Base-by-base conservation (phyloP, 2,797 vertebrate genomes). In the Lepus townsendii region DNA sequence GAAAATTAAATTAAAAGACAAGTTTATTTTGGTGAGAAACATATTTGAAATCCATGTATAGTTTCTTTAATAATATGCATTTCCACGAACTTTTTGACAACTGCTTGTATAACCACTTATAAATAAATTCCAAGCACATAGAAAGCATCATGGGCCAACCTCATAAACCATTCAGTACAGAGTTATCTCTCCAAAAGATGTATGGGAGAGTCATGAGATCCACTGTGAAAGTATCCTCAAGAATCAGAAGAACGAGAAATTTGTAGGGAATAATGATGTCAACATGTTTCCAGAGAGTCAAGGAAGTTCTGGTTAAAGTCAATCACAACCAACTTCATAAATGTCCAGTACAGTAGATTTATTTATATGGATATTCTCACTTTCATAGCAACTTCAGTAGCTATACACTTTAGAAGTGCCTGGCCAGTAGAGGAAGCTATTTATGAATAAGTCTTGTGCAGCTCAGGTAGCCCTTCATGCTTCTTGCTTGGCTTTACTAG, bases 221-320 rank as follows among this genome's bases (percentile, higher is more conserved):
- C 27, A 38, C 4, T 22, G 22, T 89, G 30, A 85, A 95, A 75
- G 71, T 71, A 83, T 62, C 17, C 83, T 95, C 52, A 91, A 84
- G 91, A 87, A 63, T 60, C 68, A 80, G n/a, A 83, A 42, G 52
- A 95, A 82, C 93, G 57, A 83, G 47, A 93, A 73, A 13, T 95
- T 83, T 87, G 71, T 73, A 71, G 69, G 88, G 20, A 95, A 65
- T 52, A 75, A 78, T 65, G 63, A 68, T 82, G 76, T 87, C 68
- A 63, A 7, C 11, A 8, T 16, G 65, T 80, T 60, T 91, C 13
- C 66, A 90, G 68, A 75, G 26, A 57, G 35, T 76, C 38, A 77
- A 50, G 80, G 30, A 95, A 73, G 30, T n/a, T 47, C 63, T 68
- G 63, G 35, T 30, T 75, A 92, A 92, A 88, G n/a, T 87, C 47